Base-by-base conservation (phyloP, 2,888 invertebrate genomes). In the Cheilosia vernalis region DNA sequence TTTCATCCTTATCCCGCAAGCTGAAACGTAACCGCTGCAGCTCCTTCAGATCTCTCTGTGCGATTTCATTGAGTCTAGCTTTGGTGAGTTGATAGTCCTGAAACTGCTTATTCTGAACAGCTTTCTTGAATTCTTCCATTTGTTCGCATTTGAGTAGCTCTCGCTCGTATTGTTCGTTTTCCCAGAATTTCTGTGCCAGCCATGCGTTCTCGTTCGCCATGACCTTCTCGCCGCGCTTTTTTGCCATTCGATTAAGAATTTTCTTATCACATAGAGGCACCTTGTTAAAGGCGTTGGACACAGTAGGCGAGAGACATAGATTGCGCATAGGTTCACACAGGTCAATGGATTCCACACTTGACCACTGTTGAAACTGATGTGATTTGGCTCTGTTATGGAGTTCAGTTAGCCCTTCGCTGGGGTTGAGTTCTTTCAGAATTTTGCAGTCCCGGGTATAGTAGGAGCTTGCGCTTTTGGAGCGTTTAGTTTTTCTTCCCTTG, bases 191-290 rank as follows among this genome's bases (percentile, higher is more conserved):
- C 9, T 91, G 89, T 2, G 92, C 92, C 64, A 91, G 83, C 91
- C 91, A 92, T 5, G 92, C 90, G 69, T 91, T 91, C 77, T 92
- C 92, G 66, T 90, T 90, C 19, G 89, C 89, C 21, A 89, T 72
- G 0, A 89, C 89, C 80, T 90, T 89, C 55, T 92, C 90, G 47
- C 88, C 89, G 0, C 92, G 90, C 83, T 91, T 92, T 15, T 88
- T 90, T 1, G 91, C 92, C 92, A 92, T 92, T n/a, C 92, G 89
- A 86, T 92, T 91, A 1, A 92, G 88, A 72, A 92, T 92, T 81
- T 90, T 90, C 82, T 91, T 90, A 76, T 92, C 92, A 77, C 92
- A 91, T 27, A 88, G 88, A 0, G 92, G 90, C 53, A 92, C 89
- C 79, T 89, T 89, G 4, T 89, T 88, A 49, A 90, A 92, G 2